Evolutionary conservation across 2,888 invertebrate genomes (phyloP), one percentile per base, ranked within the genome.

Genomic region (Cerceris ruficornis): DNA sequence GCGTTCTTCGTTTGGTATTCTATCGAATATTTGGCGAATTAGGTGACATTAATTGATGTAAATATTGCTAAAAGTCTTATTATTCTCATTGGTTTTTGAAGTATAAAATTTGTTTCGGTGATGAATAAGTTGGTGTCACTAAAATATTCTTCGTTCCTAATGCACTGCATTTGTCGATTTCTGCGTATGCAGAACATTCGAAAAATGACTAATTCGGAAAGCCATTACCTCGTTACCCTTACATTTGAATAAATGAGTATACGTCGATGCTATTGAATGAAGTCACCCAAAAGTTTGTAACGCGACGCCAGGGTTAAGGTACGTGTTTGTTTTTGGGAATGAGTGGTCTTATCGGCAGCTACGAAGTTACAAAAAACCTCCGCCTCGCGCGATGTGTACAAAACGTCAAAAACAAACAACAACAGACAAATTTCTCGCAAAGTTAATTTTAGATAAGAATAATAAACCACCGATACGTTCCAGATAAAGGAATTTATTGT

Each of bases 311-410:
- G 15, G n/a, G n/a, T 54, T 28, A 17, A 42, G 14, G 39, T 15
- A 39, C 11, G 8, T 39, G 14, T 62, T 55, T 49, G 14, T 59
- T 64, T 28, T 64, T 43, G 46, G 6, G 9, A n/a, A 6, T 39
- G 49, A 64, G n/a, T 13, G 11, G 1, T 52, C 11, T 58, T 74
- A 64, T 15, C 62, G 39, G 6, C n/a, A 28, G 55, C 61, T 14
- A 41, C 49, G 9, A 39, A 60, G 46, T 39, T 62, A 14, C 7
- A 28, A 7, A 28, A 62, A 49, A 39, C 50, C 4, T 28, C 4
- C 28, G 28, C 4, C 28, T 14, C 61, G n/a, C 61, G 6, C 50
- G 43, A 43, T 55, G 54, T 52, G 9, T 42, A 28, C 41, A 13
- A 17, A 14, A 14, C 14, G 28, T 8, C 14, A 0, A 14, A n/a